Evolutionary conservation across 2,888 invertebrate genomes (phyloP).

Genomic region (Hartigia nigra): DNA sequence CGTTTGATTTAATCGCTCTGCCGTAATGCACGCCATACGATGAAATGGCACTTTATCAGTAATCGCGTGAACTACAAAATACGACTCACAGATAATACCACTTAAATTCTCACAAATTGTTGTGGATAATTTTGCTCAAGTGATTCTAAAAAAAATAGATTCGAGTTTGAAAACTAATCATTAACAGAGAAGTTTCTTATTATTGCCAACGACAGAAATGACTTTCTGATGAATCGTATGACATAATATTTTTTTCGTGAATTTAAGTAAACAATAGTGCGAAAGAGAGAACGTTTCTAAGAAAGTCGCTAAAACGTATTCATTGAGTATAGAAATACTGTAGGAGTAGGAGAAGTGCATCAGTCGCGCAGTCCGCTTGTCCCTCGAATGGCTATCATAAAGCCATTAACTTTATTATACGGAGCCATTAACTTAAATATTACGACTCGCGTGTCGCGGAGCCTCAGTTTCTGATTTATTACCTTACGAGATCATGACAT

Average conservation of each 20-base stretch:
- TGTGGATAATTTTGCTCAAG: neutral
- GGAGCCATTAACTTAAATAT: conserved; percentile 64
- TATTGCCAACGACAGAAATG: neutral
- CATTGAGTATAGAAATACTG: conserved; percentile 26
- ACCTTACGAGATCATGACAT: conserved; percentile 50
- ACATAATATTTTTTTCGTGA: neutral
- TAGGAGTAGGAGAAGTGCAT: conserved; percentile 28
- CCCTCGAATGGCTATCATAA: conserved; percentile 60
- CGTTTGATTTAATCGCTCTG: conserved; percentile 16
- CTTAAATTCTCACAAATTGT: neutral
- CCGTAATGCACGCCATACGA: neutral
- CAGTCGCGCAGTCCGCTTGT: conserved; percentile 32
- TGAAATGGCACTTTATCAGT: neutral
- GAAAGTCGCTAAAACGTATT: conserved; percentile 32
- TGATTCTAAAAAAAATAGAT: neutral
- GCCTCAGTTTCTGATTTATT: conserved; percentile 54
- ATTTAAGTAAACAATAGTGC: neutral
- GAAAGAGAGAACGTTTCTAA: neutral
- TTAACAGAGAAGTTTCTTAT: neutral
- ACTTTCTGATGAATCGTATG: neutral
- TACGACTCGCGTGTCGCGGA: conserved; percentile 64
- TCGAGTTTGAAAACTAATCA: neutral
- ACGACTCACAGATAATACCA: neutral
- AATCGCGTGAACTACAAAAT: neutral
- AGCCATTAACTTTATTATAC: conserved; percentile 66